phyloP scores from a whole-genome alignment of 2,888 invertebrate genomes.

The Ormyrus labotus region DNA sequence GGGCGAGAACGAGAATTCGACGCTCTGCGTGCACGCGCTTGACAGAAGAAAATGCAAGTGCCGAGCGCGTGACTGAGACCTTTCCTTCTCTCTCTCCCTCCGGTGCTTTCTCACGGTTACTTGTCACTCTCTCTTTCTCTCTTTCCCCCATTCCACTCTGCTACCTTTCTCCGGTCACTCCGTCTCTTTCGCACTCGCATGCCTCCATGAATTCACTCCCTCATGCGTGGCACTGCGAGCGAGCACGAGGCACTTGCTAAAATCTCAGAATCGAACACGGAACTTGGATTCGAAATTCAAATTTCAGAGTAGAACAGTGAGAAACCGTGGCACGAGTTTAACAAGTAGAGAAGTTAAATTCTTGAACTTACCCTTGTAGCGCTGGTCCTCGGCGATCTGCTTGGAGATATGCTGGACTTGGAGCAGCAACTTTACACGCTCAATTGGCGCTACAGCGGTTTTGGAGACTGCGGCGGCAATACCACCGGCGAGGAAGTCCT shows the following conservation, averaged over 20 bases:
- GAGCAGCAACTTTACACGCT: constrained; percentile 94
- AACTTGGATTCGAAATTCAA: constrained; percentile 45
- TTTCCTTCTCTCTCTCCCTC: constrained; percentile 5
- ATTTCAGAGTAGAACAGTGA: constrained; percentile 15
- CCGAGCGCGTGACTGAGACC: not conserved
- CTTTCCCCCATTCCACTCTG: constrained; percentile 4
- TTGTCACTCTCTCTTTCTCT: constrained; percentile 29
- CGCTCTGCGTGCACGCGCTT: not conserved
- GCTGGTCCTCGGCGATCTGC: constrained; percentile 88
- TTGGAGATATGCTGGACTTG: constrained; percentile 97
- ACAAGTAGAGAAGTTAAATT: constrained; percentile 24
- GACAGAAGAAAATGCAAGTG: no score
- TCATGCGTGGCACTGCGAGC: constrained; percentile 24
- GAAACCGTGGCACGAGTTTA: constrained; percentile 26
- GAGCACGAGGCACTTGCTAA: constrained; percentile 13
- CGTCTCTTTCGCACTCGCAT: not conserved
- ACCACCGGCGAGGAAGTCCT: constrained; percentile 95
- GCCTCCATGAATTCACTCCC: not conserved
- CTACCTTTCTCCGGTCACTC: constrained; percentile 2
- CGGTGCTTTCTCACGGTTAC: not conserved
- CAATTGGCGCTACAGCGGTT: constrained; percentile 96
- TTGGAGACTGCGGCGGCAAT: constrained; percentile 95
- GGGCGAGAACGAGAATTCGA: not conserved
- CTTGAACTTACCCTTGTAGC: constrained; percentile 88
- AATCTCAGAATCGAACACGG: constrained; percentile 28